Base-by-base conservation (phyloP, 2,888 invertebrate genomes). In the Harpalus rufipes region DNA sequence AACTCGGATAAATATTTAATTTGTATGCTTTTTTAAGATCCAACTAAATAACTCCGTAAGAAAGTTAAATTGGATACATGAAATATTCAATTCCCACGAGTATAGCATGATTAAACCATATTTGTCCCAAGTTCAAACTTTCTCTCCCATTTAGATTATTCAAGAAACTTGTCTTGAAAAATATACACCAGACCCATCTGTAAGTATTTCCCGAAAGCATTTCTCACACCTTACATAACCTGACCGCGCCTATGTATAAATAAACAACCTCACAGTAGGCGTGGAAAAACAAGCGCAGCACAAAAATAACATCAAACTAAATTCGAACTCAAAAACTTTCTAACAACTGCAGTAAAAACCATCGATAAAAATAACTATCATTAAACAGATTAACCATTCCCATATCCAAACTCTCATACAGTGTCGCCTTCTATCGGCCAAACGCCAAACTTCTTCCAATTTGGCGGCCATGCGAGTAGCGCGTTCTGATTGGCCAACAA, bases 401-500 rank as follows among this genome's bases (percentile, higher is more conserved):
- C 72, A 84, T 74, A 39, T n/a, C 61, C 41, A 80, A 84, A 39
- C 84, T 32, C 56, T 78, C 63, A 76, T 61, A 78, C 25, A 44
- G 78, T 84, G 78, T 51, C 51, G 84, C 12, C 63, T 21, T 61
- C 85, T 85, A 79, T 32, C 72, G 85, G 72, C 58, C 39, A 58
- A 85, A 7, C 32, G 18, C 25, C 10, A 68, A 68, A 85, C 85
- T 85, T 39, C 21, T 84, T 51, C 10, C 65, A 16, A n/a, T 74
- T 61, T 61, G 84, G 76, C 59, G 21, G 82, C 81, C 86, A 86
- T 86, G 79, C 86, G 86, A 86, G 78, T 86, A 85, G 86, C 72
- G 58, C 16, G 65, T 86, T 80, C 86, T 87, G 90, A 92, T 92
- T 93, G 92, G 93, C 88, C 88, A 88, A 84, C 81, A 76, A 83